phyloP scores from a whole-genome alignment of 2,113 vertebrate species.

The Myodes glareolus region DNA sequence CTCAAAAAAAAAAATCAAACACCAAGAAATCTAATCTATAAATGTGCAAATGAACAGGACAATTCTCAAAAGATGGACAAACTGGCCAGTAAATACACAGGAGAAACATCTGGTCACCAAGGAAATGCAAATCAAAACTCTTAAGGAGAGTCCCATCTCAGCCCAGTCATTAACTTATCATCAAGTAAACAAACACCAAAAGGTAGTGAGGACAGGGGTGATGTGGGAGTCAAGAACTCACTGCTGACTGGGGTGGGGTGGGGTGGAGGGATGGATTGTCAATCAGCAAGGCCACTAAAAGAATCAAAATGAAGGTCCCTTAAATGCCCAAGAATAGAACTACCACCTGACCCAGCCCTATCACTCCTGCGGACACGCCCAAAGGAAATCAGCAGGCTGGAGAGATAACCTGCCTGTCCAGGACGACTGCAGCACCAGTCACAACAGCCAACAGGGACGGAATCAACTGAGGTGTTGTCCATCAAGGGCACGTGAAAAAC shows the following conservation, averaged over 20 bases:
- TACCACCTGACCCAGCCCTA: not conserved
- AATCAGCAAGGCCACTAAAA: not conserved
- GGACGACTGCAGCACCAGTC: not conserved
- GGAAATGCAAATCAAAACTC: not conserved
- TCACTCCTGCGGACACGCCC: not conserved
- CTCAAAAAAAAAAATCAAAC: not conserved
- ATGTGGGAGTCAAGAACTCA: accelerated
- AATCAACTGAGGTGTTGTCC: not conserved
- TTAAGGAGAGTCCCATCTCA: not conserved
- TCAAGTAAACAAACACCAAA: not conserved
- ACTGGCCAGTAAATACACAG: not conserved
- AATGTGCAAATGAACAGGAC: not conserved
- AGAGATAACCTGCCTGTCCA: not conserved
- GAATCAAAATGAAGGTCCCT: not conserved
- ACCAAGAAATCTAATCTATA: not conserved
- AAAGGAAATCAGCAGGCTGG: not conserved
- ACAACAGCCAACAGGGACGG: not conserved
- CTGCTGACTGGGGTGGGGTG: too few species aligned
- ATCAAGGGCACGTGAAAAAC: not conserved
- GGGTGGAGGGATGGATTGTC: too few species aligned
- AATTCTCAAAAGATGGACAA: not conserved
- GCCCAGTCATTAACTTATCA: too few species aligned
- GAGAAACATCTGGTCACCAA: not conserved
- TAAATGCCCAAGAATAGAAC: not conserved
- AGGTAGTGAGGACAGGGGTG: not conserved